These are phyloP conservation scores for Portevinia maculata DNA, from an alignment of 2,888 invertebrate genomes.

Conservation along the genomic window DNA sequence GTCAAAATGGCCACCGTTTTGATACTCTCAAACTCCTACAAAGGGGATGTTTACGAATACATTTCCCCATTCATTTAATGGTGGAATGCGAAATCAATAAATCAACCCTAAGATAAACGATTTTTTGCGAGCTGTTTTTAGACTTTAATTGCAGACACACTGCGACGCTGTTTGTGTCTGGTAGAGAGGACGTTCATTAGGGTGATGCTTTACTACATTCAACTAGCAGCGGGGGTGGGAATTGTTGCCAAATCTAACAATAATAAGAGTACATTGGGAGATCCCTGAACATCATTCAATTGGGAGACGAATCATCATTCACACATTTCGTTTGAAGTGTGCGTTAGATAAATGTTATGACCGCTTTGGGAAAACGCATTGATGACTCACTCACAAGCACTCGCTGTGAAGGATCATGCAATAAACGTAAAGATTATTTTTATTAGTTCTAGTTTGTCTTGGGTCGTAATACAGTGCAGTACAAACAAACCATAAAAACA, in stretches of 20 bases:
- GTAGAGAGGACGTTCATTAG: conserved; percentile 54
- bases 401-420: conserved; percentile 46
- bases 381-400: conserved; percentile 39
- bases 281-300: conserved; percentile 55
- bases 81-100: conserved; percentile 69
- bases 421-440: conserved; percentile 57
- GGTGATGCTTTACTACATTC: conserved; percentile 39
- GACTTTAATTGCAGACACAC: conserved; percentile 63
- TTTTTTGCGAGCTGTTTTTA: conserved; percentile 46
- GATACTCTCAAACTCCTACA: conserved; percentile 39
- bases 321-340: conserved; percentile 47
- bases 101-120: conserved; percentile 65
- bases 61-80: conserved; percentile 28
- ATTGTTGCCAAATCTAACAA: conserved; percentile 48
- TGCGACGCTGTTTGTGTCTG: conserved; percentile 41
- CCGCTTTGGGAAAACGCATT: conserved; percentile 46
- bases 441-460: conserved; percentile 57
- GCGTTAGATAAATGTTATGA: conserved; percentile 69
- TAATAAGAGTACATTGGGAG: conserved; percentile 58
- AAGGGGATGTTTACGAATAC: conserved; percentile 30
- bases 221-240: conserved; percentile 11
- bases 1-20: conserved; percentile 59
- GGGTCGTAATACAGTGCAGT: conserved; percentile 26
- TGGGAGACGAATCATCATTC: conserved; percentile 62
- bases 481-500: conserved; percentile 64